Percentiles rank a stretch among this genome's conserved stretches.
Conservation (phyloP, 1,140 invertebrate species). For the Ceratitis capitata region DNA sequence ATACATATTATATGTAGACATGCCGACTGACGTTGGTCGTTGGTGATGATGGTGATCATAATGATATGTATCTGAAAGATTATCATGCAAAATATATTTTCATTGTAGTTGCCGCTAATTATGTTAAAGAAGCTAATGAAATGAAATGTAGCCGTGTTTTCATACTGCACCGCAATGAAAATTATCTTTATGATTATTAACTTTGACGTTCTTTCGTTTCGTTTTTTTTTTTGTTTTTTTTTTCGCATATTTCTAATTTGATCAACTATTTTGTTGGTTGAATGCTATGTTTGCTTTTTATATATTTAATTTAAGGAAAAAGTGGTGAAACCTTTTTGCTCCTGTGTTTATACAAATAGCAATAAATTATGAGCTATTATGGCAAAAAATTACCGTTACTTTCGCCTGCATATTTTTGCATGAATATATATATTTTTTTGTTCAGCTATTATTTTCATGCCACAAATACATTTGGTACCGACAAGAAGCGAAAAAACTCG, state of each 20-base stretch:
- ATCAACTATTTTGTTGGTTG: conserved; percentile 20
- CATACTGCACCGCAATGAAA: not conserved
- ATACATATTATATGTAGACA: too few species aligned
- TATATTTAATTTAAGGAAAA: conserved; percentile 15
- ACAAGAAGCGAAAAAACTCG: too few species aligned
- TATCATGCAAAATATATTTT: not conserved
- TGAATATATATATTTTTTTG: too few species aligned
- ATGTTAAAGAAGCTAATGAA: not conserved
- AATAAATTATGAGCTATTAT: not conserved
- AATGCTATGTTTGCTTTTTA: not conserved
- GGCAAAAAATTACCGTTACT: not conserved
- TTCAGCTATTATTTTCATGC: too few species aligned
- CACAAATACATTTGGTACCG: too few species aligned
- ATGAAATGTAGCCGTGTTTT: too few species aligned
- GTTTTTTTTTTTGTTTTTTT: not conserved
- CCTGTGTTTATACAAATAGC: not conserved
- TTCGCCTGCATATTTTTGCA: conserved; percentile 19
- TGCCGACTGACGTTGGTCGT: not conserved
- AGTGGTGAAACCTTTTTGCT: conserved; percentile 16
- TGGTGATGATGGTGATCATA: not conserved
- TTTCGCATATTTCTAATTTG: not conserved
- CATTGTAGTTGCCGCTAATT: not conserved
- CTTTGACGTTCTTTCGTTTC: not conserved
- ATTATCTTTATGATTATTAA: not conserved
- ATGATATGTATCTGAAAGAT: not conserved